These are phyloP conservation scores for Phrynocephalus vlangalii DNA, from an alignment of 2,797 vertebrate species.

Conservation along the genomic window DNA sequence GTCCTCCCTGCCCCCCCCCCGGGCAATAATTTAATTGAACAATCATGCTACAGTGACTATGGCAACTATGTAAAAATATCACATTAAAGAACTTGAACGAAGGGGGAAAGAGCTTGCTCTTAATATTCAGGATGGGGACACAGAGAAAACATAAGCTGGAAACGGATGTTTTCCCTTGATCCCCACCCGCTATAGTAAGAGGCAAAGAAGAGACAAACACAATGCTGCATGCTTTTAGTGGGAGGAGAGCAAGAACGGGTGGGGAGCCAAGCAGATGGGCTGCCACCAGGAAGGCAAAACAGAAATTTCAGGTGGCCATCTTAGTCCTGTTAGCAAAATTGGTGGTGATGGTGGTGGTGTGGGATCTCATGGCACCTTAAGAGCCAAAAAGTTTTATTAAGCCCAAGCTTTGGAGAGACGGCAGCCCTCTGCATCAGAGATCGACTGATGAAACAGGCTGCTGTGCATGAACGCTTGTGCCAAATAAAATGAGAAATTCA, in stretches of 20 bases:
- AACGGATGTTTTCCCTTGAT: neutral
- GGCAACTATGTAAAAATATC: conserved; percentile 14
- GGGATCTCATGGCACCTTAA: too few relatives aligned
- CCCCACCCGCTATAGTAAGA: neutral
- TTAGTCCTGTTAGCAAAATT: too few relatives aligned
- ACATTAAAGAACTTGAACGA: neutral
- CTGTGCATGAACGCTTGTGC: too few relatives aligned
- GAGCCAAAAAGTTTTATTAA: too few relatives aligned
- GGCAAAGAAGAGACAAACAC: neutral
- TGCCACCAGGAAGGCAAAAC: neutral
- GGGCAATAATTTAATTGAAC: neutral
- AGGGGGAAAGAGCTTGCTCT: neutral
- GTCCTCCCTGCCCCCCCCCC: too few relatives aligned
- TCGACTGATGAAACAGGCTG: too few relatives aligned
- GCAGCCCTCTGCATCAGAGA: too few relatives aligned
- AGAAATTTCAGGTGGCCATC: too few relatives aligned
- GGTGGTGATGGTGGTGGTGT: too few relatives aligned
- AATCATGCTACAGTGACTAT: neutral
- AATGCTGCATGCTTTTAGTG: too few relatives aligned
- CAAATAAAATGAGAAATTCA: neutral
- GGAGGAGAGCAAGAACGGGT: neutral
- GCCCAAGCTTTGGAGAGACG: too few relatives aligned
- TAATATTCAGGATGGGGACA: neutral
- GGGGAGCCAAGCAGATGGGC: neutral
- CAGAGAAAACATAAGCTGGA: neutral